phyloP scores from a whole-genome alignment of 2,888 invertebrate genomes.

The Dolomedes plantarius region DNA sequence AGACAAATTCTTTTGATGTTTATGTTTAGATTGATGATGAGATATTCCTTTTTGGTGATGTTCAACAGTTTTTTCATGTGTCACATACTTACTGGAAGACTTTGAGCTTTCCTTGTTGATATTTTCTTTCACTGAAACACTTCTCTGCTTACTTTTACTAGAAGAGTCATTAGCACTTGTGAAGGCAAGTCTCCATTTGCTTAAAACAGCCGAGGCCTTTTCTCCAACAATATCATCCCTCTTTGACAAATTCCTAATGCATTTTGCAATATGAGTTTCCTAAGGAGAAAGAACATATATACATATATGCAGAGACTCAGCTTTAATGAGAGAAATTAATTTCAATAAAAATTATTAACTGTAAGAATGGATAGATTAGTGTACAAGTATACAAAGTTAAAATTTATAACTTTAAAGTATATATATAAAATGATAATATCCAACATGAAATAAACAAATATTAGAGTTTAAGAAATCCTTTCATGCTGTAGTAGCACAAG shows the following conservation, averaged over 20 bases:
- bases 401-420: too few relatives aligned
- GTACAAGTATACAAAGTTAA: too few relatives aligned
- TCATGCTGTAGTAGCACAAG: too few relatives aligned
- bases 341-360: too few relatives aligned
- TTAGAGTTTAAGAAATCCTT: too few relatives aligned
- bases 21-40: not conserved
- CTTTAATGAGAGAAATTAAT: too few relatives aligned
- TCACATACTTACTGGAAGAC: not conserved
- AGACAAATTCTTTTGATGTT: not conserved
- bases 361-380: too few relatives aligned
- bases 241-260: constrained; percentile 35
- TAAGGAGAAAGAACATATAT: constrained; percentile 13
- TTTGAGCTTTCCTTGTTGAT: not conserved
- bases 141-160: not conserved
- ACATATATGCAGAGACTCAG: not conserved
- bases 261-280: constrained; percentile 67
- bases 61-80: not conserved
- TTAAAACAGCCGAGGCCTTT: constrained; percentile 36
- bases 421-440: too few relatives aligned
- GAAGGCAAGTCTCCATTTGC: constrained; percentile 42
- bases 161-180: not conserved
- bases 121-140: not conserved
- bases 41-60: not conserved
- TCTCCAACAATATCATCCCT: constrained; percentile 53
- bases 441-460: too few relatives aligned